Evolutionary conservation across 2,113 vertebrate species (phyloP).

Genomic region (Microcebus ravelobensis): DNA sequence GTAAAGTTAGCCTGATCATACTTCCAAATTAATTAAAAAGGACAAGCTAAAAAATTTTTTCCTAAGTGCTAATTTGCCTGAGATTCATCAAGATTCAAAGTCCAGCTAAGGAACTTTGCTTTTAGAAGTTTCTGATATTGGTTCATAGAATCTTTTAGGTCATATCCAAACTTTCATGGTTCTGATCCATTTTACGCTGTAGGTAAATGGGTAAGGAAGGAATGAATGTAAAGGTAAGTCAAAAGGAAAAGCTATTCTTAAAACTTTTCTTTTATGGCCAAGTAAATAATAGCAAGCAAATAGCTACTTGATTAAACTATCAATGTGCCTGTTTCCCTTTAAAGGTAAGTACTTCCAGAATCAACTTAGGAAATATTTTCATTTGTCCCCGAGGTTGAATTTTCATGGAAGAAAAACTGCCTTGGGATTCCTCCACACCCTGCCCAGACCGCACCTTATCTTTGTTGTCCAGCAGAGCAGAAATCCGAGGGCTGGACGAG

Average conservation of each 20-base stretch:
- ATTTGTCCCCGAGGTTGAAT: neutral
- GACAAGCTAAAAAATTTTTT: neutral
- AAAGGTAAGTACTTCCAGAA: neutral
- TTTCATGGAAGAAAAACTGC: neutral
- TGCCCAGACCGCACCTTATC: slow-evolving; percentile 82
- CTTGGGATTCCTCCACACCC: neutral
- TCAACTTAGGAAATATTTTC: neutral
- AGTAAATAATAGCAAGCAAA: neutral
- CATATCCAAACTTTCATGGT: neutral
- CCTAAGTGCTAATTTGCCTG: neutral
- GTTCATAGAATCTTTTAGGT: neutral
- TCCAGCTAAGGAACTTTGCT: neutral
- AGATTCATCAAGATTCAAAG: neutral
- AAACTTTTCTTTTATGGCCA: neutral
- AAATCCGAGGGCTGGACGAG: slow-evolving; percentile 86
- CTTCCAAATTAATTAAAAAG: neutral
- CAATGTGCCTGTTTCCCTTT: neutral
- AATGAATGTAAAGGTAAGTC: neutral
- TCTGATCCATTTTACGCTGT: neutral
- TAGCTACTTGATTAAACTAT: neutral
- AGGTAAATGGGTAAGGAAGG: neutral
- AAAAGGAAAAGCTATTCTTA: slow-evolving; percentile 3
- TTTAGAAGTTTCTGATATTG: neutral
- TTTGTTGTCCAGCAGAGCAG: slow-evolving; percentile 82
- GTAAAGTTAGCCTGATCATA: neutral